Conservation (phyloP, 2,113 vertebrate genomes). For the Crocuta crocuta region DNA sequence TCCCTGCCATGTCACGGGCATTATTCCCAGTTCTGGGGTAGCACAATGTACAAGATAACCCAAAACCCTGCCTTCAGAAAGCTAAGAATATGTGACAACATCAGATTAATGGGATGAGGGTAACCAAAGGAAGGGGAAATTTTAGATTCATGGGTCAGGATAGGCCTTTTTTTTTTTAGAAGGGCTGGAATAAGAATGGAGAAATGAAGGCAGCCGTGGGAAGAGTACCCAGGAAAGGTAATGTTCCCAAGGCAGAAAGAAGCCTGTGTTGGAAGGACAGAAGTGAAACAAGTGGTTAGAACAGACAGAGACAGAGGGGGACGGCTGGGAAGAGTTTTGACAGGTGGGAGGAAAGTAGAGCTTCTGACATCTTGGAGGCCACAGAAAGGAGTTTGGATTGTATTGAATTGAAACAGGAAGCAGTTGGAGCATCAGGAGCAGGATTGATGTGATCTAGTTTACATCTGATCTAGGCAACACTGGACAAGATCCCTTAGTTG, state of each 20-base stretch:
- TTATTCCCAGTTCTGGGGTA: neutral
- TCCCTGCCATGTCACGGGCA: neutral
- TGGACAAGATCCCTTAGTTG: fast-evolving
- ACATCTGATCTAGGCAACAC: neutral
- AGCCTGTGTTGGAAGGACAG: neutral
- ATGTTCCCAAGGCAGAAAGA: neutral
- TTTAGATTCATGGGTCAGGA: neutral
- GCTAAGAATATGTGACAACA: neutral
- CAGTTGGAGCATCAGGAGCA: neutral
- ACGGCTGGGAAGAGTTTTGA: fast-evolving
- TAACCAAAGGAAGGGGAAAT: neutral
- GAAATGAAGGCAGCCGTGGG: neutral
- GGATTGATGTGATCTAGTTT: fast-evolving
- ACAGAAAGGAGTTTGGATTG: neutral
- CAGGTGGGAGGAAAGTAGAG: neutral
- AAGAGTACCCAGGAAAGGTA: neutral
- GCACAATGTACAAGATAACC: neutral
- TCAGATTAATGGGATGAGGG: neutral
- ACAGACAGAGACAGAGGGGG: neutral
- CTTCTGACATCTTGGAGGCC: neutral
- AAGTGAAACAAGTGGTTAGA: neutral
- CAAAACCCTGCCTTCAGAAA: neutral
- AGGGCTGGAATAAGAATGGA: neutral
- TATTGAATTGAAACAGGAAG: neutral
- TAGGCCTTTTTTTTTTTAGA: neutral